Base-by-base conservation (phyloP, 2,888 invertebrate genomes). In the Tinea semifulvella region DNA sequence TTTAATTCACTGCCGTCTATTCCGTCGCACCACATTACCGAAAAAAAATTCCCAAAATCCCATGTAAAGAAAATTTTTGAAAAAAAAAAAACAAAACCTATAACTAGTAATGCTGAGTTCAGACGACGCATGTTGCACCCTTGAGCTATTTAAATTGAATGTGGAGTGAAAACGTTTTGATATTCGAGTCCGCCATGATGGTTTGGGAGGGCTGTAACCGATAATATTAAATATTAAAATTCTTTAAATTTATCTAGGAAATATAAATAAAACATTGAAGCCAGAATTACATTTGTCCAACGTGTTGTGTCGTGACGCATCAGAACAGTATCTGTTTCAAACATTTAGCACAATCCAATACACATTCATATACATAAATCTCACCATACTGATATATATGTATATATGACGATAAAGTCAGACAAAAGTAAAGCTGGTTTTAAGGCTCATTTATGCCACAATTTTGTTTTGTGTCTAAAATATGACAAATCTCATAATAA, bases 121-220 rank as follows among this genome's bases (percentile, higher is more conserved):
- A 18, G 68, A 68, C 22, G 48, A 46, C 27, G 57, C 54, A 39
- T 57, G 58, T 28, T 52, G 54, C 43, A 57, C 53, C 52, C 53
- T 51, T 48, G 58, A 22, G 58, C 56, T 47, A 56, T 56, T 51
- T 47, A 50, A 47, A 17, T 47, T 47, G 25, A 48, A 48, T 26
- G 39, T 14, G 44, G 49, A 50, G 51, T 54, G 50, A 45, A 63
- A 49, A 18, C 60, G 53, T 26, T 63, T 47, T 13, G 63, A 61
- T 19, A 65, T 48, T 11, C 63, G 64, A 39, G 57, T 57, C 43
- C 68, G 64, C 73, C 72, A 71, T 13, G 59, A 31, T 46, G 27
- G 19, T 28, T 45, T 47, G 14, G 11, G 43, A 22, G 46, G 48
- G 48, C 50, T 50, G 50, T 27, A 49, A 50, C 43, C 46, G 35